Base-by-base conservation (phyloP, 2,113 vertebrate species). In the Columba livia region DNA sequence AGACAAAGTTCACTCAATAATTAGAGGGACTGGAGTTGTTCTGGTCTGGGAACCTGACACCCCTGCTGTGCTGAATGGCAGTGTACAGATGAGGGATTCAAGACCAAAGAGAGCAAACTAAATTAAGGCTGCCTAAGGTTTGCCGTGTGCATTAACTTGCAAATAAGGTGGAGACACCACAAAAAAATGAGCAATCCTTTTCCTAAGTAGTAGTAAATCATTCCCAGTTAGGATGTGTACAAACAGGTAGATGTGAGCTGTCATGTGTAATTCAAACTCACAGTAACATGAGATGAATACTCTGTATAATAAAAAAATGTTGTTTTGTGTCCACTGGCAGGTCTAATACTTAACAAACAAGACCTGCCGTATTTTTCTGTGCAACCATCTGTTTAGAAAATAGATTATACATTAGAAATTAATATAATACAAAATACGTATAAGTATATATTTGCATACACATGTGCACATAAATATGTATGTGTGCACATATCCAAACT, bases 1-100 rank as follows among this genome's bases (percentile, higher is more conserved):
- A 92, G 82, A 95, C 79, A 88, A 92, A 92, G 88, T 95, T 97
- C 93, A 96, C 40, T 96, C 83, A 94, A 61, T 96, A 96, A 97
- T 95, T 96, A 97, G 96, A 90, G 60, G 69, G 72, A 67, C 75
- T 77, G 28, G 53, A 93, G 92, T 75, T 90, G 93, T 83, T 97
- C 93, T 96, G 94, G 93, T 95, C 93, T 86, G 82, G 89, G 93
- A 96, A 96, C 77, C 83, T 67, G 83, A 88, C 93, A 90, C 79
- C 77, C 95, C 92, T 88, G 92, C 94, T 93, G 95, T 81, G 92
- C 85, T 93, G 88, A 96, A 93, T 93, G 89, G 93, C 96, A 92
- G 72, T 44, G 72, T 75, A 93, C 95, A 95, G 92, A 93, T 97
- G 90, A 96, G 48, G 69, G 88, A 93, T 74, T 80, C 0, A 0